A percentile compares a stretch with the other conserved stretches of the same genome.
Conservation (phyloP, 35 echinoderm and acorn worm genomes). For the Ophioderma brevispina region DNA sequence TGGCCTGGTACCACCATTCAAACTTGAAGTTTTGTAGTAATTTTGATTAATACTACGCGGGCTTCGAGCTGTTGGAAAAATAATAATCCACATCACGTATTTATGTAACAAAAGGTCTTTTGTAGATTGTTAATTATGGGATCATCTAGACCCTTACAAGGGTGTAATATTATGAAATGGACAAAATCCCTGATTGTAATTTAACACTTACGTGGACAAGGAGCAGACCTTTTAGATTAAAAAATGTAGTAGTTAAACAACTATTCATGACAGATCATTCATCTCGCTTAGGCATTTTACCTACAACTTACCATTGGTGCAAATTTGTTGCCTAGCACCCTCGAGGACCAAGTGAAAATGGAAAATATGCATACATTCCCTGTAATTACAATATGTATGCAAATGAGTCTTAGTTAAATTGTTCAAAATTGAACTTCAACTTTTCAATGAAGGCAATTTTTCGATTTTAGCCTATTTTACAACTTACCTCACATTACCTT, state of each 20-base stretch:
- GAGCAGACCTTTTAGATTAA: background rate
- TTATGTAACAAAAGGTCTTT: background rate
- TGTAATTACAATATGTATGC: too few species aligned
- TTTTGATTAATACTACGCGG: slow-evolving; percentile 67
- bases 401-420: too few species aligned
- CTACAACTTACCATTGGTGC: slow-evolving; percentile 46
- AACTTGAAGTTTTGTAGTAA: slow-evolving; percentile 65
- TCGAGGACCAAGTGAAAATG: slow-evolving; percentile 34
- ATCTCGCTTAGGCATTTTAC: too few species aligned
- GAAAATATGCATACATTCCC: slow-evolving; percentile 51
- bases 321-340: slow-evolving; percentile 26
- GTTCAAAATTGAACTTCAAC: too few species aligned
- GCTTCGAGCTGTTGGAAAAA: slow-evolving; percentile 67
- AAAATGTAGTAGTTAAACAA: background rate
- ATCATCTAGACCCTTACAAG: background rate
- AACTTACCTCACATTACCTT: too few species aligned
- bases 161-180: background rate
- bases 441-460: too few species aligned
- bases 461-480: too few species aligned
- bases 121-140: background rate
- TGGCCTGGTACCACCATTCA: slow-evolving; percentile 66
- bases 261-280: background rate
- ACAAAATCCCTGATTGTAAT: background rate
- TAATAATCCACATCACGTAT: too few species aligned
- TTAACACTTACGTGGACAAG: background rate